These are phyloP conservation scores for Sander lucioperca DNA, from an alignment of 2,113 vertebrate genomes.

Conservation along the genomic window DNA sequence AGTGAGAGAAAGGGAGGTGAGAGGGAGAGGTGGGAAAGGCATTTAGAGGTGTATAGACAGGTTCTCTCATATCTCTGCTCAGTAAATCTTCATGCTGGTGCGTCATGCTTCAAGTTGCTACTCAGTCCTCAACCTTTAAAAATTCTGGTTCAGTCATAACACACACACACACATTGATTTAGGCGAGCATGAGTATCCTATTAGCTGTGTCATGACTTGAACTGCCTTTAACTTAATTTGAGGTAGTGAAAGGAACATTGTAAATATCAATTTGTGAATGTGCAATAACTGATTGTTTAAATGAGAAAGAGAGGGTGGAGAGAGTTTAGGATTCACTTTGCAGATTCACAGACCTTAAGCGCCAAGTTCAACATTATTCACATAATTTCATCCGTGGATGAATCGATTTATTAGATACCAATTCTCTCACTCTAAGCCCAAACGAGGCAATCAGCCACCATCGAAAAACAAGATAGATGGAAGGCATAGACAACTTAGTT, in stretches of 20 bases:
- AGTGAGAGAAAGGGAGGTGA: constrained; percentile 1
- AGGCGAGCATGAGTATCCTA: not conserved
- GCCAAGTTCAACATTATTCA: not conserved
- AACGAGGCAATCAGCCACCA: not conserved
- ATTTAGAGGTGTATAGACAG: constrained; percentile 63
- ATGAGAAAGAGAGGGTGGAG: not conserved
- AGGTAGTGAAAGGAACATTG: not conserved
- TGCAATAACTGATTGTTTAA: not conserved
- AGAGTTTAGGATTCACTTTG: not conserved
- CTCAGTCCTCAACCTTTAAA: constrained; percentile 22
- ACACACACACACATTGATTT: not conserved
- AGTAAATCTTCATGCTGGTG: constrained; percentile 46
- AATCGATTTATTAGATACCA: not conserved
- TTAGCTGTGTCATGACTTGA: constrained; percentile 22
- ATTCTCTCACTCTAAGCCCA: not conserved
- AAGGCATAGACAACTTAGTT: constrained; percentile 1
- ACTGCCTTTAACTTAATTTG: not conserved
- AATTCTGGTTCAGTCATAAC: constrained; percentile 19
- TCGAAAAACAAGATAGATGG: not conserved
- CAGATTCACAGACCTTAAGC: not conserved
- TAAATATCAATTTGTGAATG: constrained; percentile 3
- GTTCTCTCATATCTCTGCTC: constrained; percentile 61
- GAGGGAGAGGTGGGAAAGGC: constrained; percentile 32
- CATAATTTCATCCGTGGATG: not conserved
- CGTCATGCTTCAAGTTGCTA: constrained; percentile 46